phyloP scores from a whole-genome alignment of 2,113 vertebrate genomes.

The Oriolus oriolus region DNA sequence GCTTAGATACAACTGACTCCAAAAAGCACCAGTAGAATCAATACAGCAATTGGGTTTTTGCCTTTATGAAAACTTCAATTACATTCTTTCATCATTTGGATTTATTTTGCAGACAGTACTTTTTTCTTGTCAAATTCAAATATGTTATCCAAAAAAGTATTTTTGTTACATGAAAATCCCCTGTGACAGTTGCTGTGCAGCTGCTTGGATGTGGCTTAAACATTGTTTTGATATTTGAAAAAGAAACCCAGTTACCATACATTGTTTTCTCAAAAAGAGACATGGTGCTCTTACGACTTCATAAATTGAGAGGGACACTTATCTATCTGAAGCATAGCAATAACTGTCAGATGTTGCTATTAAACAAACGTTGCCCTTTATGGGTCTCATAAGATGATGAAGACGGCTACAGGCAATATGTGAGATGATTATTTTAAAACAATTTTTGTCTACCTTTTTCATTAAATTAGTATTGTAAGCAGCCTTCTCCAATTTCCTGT shows the following conservation, averaged over 20 bases:
- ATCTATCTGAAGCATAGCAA: constrained; percentile 13
- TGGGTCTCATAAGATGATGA: constrained; percentile 15
- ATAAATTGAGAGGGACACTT: constrained; percentile 49
- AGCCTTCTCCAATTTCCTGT: not conserved
- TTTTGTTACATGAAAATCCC: not conserved
- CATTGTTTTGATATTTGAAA: constrained; percentile 4
- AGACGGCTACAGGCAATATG: not conserved
- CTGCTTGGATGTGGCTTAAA: not conserved
- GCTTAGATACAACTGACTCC: not conserved
- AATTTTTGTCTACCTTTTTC: not conserved
- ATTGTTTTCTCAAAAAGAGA: not conserved
- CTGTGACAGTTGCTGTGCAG: not conserved
- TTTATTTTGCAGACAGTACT: not conserved
- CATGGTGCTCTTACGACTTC: constrained; percentile 5
- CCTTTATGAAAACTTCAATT: not conserved
- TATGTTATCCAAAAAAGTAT: not conserved
- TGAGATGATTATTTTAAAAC: not conserved
- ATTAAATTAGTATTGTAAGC: not conserved
- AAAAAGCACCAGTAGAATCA: not conserved
- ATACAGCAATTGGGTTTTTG: not conserved
- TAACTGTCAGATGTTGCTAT: constrained; percentile 66
- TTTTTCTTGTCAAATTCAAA: not conserved
- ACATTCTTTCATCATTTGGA: not conserved
- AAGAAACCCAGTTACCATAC: not conserved
- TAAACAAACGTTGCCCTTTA: constrained; percentile 69